Evolutionary conservation across 1,140 invertebrate genomes (phyloP), one percentile per base, ranked within the genome.

Genomic region (Proctacanthus coquilletti): DNA sequence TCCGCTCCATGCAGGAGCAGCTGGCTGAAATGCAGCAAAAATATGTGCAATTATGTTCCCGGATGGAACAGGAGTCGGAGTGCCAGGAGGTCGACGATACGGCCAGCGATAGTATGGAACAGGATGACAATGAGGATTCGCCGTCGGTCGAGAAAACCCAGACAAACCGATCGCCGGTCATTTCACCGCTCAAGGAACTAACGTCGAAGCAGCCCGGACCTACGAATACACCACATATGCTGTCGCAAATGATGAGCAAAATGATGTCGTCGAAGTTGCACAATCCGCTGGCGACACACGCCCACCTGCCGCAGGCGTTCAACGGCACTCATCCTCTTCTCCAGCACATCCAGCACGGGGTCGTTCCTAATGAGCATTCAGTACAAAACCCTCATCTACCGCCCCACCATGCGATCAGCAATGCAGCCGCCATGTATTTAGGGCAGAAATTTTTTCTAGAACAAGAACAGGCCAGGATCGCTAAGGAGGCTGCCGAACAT

Each of bases 21-120:
- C 62, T 92, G 38, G 83, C 81, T 2, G 77, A 78, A 52, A 89
- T 93, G 77, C 84, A 89, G 63, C 82, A 88, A 55, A 84, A 85
- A 52, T 92, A 91, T 56, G 71, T 81, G 49, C 80, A 88, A 55
- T 63, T 89, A 45, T 85, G 80, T 56, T 84, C 77, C 52, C 68
- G 83, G 49, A 83, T 85, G 74, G 80, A 84, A 46, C 77, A 81
- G 49, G 77, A 81, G 38, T 72, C 70, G n/a, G 72, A 75, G 45
- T 75, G 72, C 36, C 71, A 74, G 45, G 75, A 80, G 50, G 73
- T 77, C 40, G 77, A 81, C 45, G 81, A 83, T 47, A 72, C 72
- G 34, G 69, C 64, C 45, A 75, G 72, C 66, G 74, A 80, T 52
- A 43, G 40, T 14, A 65, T 75, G 47, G 73, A 80, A 54, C 66